Percentiles rank a stretch among this genome's conserved stretches.
Conservation (phyloP, 2,888 invertebrate species). For the Synanthedon andrenaeformis region DNA sequence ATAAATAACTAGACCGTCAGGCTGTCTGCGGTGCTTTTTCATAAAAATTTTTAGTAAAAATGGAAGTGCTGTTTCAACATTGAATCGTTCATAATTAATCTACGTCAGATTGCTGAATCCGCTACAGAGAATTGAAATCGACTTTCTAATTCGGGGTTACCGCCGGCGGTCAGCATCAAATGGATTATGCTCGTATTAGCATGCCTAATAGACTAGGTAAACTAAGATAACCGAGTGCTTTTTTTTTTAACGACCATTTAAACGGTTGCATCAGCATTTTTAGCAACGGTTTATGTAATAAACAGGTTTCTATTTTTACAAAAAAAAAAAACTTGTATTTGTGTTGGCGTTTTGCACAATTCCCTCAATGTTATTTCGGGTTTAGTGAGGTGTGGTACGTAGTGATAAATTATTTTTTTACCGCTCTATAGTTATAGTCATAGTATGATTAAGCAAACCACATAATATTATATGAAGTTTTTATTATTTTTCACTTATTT, state of each 20-base stretch:
- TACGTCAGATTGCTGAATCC: conserved; percentile 7
- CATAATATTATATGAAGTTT: no score
- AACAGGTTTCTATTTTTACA: background rate
- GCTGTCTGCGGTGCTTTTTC: no score
- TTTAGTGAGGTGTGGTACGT: background rate
- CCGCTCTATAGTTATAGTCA: background rate
- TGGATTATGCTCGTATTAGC: conserved; percentile 13
- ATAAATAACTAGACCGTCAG: no score
- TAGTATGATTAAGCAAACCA: background rate
- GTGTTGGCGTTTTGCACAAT: background rate
- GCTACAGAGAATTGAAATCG: conserved; percentile 13
- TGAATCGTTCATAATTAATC: background rate
- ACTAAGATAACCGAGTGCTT: conserved; percentile 12
- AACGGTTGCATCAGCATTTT: conserved; percentile 14
- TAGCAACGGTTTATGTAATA: conserved; percentile 16
- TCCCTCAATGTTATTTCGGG: background rate
- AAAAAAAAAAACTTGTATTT: background rate
- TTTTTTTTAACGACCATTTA: conserved; percentile 11
- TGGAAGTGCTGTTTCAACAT: no score
- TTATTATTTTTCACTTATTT: no score
- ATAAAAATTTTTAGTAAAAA: no score
- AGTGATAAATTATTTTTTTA: background rate
- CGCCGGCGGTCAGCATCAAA: conserved; percentile 7
- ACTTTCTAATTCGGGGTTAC: conserved; percentile 9
- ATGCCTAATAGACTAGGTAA: conserved; percentile 21